A percentile compares a stretch with the other conserved stretches of the same genome.
Conservation (phyloP, 2,113 vertebrate genomes). For the Pelodiscus sinensis region DNA sequence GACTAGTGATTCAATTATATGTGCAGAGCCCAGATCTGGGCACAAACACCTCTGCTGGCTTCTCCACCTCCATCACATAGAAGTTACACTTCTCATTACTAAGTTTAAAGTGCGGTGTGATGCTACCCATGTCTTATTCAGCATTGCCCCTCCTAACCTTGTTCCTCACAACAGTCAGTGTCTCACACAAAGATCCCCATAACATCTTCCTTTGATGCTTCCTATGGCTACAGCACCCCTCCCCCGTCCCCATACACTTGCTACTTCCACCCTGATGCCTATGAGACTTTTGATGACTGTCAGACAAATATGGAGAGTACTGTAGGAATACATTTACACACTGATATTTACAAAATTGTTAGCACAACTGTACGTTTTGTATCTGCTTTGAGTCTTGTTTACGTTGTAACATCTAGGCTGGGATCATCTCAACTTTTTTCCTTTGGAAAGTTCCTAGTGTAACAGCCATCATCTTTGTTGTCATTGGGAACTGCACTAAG, state of each 20-base stretch:
- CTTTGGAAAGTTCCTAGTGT: not conserved
- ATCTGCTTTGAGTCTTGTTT: not conserved
- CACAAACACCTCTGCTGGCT: not conserved
- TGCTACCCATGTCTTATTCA: not conserved
- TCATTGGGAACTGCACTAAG: not conserved
- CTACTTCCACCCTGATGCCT: not conserved
- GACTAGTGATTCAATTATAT: not conserved
- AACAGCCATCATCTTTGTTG: not conserved
- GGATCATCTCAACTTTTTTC: not conserved
- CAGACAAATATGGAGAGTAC: not conserved
- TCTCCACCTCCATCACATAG: not conserved
- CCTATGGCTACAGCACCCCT: not conserved
- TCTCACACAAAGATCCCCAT: not conserved
- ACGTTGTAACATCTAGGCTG: not conserved
- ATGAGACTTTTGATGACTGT: not conserved
- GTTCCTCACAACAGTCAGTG: not conserved
- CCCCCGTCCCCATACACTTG: not conserved
- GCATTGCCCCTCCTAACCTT: not conserved
- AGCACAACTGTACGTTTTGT: not conserved
- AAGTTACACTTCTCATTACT: not conserved
- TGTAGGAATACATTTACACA: not conserved
- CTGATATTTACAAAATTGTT: not conserved
- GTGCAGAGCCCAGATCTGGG: not conserved
- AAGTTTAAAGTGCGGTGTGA: not conserved
- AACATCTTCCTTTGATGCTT: not conserved